Evolutionary conservation across 2,113 vertebrate species (phyloP).

Genomic region (Mobula birostris): DNA sequence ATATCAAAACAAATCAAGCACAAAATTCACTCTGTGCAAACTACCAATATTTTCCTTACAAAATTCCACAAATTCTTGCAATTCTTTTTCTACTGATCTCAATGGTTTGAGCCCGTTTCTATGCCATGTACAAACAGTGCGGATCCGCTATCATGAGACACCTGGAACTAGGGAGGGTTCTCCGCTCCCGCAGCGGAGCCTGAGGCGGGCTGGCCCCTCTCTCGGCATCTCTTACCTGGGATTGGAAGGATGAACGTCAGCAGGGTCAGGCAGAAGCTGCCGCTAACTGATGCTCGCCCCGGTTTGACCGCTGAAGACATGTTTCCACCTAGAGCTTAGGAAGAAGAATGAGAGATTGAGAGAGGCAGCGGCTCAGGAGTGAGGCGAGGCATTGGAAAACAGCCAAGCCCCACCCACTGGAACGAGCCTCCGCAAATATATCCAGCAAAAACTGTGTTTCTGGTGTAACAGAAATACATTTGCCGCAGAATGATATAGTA

Average conservation of each 20-base stretch:
- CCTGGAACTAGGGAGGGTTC: not conserved
- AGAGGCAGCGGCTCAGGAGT: not conserved
- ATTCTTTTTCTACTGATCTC: not conserved
- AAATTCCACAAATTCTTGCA: conserved; percentile 14
- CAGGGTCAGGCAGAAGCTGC: not conserved
- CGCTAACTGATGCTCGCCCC: not conserved
- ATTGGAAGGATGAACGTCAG: not conserved
- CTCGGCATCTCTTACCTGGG: conserved; percentile 1
- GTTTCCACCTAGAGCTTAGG: conserved; percentile 17
- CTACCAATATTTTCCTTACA: not conserved
- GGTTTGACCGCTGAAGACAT: not conserved
- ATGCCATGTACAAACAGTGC: not conserved
- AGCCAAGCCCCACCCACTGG: conserved; percentile 19
- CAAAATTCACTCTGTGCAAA: not conserved
- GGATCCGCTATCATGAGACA: not conserved
- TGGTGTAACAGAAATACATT: not conserved
- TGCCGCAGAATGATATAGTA: not conserved
- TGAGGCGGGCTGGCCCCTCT: too few species aligned
- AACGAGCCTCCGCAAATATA: not conserved
- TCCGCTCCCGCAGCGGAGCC: not conserved
- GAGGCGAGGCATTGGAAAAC: not conserved
- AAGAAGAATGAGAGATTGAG: not conserved
- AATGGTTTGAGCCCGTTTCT: not conserved
- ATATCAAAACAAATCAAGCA: not conserved
- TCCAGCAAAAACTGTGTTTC: not conserved